Base-by-base conservation (phyloP, 2,888 invertebrate genomes). In the Cordilura impudica region DNA sequence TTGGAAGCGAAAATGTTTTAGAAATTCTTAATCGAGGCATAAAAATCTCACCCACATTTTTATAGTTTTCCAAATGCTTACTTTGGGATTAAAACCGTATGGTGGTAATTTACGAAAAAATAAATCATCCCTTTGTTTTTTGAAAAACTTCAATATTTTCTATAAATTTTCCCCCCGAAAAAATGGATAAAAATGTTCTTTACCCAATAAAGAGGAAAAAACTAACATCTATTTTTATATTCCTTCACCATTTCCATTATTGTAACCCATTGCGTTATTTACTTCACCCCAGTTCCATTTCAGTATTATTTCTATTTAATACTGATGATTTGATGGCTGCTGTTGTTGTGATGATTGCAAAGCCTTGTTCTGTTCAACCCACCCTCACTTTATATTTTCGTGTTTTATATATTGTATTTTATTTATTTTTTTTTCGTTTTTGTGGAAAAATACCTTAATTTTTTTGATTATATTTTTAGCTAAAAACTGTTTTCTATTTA, bases 141-240 rank as follows among this genome's bases (percentile, higher is more conserved):
- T 2, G 14, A 26, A 43, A 21, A 67, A 60, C 31, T 53, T 43
- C 51, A 4, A 60, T 66, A 60, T 51, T 49, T 23, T 2, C 21
- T 19, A 12, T 6, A 49, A 21, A n/a, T 47, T 69, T 78, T 76
- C 85, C 85, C 86, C 82, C 85, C 84, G 86, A 85, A 86, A 84
- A 83, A 82, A 82, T 84, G 85, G 85, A 84, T 83, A 82, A 66
- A 47, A 39, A 65, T 51, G 65, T 58, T 14, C 19, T 60, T 56
- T 8, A 79, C 51, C 79, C 78, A 2, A 21, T 49, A 49, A 21
- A 45, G 65, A 39, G 35, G 58, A 31, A 35, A 26, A 7, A 74
- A 75, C 26, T 14, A 14, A 63, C 26, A 43, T 39, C n/a, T 6
- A 26, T 26, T 26, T 29, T 8, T 43, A 26, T 56, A 60, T 10